Evolutionary conservation across 1,140 invertebrate species (phyloP).

Genomic region (Nylanderia fulva): DNA sequence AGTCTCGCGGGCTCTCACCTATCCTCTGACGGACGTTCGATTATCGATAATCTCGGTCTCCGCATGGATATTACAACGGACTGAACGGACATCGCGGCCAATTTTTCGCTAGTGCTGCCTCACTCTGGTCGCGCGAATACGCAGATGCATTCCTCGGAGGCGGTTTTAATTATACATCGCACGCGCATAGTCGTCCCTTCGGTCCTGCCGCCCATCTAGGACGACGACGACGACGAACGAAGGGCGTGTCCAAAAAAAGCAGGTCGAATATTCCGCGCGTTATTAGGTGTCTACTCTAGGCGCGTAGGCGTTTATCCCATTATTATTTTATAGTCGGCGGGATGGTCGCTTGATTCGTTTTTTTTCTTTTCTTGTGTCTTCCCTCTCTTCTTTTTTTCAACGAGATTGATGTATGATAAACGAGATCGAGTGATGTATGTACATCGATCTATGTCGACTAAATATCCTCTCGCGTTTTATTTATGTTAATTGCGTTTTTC

Average conservation of each 20-base stretch:
- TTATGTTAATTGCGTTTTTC: constrained; percentile 45
- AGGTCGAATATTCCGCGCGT: constrained; percentile 37
- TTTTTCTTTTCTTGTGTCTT: too few species aligned
- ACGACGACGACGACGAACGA: constrained; percentile 18
- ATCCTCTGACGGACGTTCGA: constrained; percentile 58
- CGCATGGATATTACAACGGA: constrained; percentile 33
- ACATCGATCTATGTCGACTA: neutral
- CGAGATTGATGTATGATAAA: constrained; percentile 64
- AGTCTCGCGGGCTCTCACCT: constrained; percentile 14
- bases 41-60: constrained; percentile 51
- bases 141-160: constrained; percentile 62
- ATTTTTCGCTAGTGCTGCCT: constrained; percentile 54
- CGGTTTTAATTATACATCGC: constrained; percentile 74
- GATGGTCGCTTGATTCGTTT: neutral
- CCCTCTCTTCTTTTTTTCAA: neutral
- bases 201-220: constrained; percentile 26
- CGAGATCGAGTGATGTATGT: constrained; percentile 48
- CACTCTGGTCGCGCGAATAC: constrained; percentile 5
- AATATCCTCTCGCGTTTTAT: constrained; percentile 12
- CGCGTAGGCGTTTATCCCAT: constrained; percentile 61
- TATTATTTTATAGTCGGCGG: constrained; percentile 69
- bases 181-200: constrained; percentile 25
- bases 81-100: constrained; percentile 15
- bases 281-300: constrained; percentile 54
- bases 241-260: constrained; percentile 65